Evolutionary conservation across 2,888 invertebrate species (phyloP).

Genomic region (Cosmia pyralina): DNA sequence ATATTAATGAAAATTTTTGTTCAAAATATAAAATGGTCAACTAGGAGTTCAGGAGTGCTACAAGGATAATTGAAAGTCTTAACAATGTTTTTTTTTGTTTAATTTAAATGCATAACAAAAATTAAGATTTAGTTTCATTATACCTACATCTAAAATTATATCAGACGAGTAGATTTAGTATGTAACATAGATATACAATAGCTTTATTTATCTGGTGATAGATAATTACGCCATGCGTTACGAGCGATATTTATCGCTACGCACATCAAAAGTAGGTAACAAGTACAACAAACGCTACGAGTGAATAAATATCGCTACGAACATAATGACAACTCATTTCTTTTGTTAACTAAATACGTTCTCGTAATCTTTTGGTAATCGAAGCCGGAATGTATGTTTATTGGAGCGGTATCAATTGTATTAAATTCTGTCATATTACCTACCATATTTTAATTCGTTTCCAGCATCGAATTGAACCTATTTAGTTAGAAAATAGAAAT

Average conservation of each 20-base stretch:
- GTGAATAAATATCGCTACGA: neutral
- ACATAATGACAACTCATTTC: neutral
- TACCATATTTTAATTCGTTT: constrained; percentile 4
- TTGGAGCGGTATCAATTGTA: neutral
- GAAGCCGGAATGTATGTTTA: constrained; percentile 4
- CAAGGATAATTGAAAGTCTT: neutral
- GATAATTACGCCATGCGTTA: constrained; percentile 1
- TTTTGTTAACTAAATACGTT: constrained; percentile 19
- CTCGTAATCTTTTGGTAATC: constrained; percentile 17
- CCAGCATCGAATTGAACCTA: neutral
- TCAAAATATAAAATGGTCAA: neutral
- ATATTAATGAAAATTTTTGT: neutral
- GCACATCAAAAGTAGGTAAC: constrained; percentile 8
- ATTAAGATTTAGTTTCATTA: neutral
- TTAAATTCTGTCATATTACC: constrained; percentile 7
- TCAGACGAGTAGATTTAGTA: neutral
- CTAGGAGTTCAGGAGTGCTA: neutral
- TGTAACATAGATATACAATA: too few relatives aligned
- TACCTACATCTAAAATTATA: too few relatives aligned
- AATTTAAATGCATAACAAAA: neutral
- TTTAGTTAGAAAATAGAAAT: too few relatives aligned
- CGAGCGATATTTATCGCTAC: constrained; percentile 17
- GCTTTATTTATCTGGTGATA: neutral
- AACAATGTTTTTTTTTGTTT: neutral
- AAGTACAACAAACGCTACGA: constrained; percentile 13